Evolutionary conservation across 2,797 vertebrate genomes (phyloP).

Genomic region (Craterocephalus amniculus): DNA sequence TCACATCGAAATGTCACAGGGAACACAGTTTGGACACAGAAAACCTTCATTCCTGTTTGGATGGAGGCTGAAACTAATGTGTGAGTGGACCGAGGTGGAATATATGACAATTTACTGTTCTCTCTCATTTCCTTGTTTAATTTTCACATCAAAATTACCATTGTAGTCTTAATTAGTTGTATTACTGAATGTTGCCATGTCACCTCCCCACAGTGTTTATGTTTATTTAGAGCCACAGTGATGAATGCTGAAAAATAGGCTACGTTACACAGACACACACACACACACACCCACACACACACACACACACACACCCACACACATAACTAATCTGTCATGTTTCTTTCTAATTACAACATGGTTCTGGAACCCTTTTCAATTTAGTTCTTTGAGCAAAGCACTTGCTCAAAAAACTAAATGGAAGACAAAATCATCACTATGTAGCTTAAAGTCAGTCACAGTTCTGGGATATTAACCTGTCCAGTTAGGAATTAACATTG

Average conservation of each 20-base stretch:
- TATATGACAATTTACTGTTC: neutral
- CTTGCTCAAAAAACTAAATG: too few relatives aligned
- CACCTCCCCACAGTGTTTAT: too few relatives aligned
- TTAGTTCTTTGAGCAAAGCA: too few relatives aligned
- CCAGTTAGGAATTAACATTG: too few relatives aligned
- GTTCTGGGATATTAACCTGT: too few relatives aligned
- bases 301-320: too few relatives aligned
- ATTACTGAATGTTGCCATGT: neutral
- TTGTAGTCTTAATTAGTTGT: neutral
- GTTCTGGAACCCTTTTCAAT: too few relatives aligned
- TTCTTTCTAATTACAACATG: too few relatives aligned
- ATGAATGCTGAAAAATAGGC: neutral
- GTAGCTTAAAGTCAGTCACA: too few relatives aligned
- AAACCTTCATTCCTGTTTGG: slow-evolving; percentile 19
- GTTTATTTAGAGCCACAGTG: neutral
- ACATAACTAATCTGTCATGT: too few relatives aligned
- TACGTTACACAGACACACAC: slow-evolving; percentile 21
- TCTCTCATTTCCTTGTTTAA: neutral
- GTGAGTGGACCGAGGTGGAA: neutral
- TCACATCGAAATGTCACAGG: slow-evolving; percentile 28
- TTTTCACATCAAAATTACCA: neutral
- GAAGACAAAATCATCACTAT: too few relatives aligned
- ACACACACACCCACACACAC: neutral
- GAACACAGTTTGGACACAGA: slow-evolving; percentile 29
- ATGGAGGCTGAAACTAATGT: neutral